A percentile compares a stretch with the other conserved stretches of the same genome.
Conservation (phyloP, 2,797 vertebrate genomes). For the Danio choprae region DNA sequence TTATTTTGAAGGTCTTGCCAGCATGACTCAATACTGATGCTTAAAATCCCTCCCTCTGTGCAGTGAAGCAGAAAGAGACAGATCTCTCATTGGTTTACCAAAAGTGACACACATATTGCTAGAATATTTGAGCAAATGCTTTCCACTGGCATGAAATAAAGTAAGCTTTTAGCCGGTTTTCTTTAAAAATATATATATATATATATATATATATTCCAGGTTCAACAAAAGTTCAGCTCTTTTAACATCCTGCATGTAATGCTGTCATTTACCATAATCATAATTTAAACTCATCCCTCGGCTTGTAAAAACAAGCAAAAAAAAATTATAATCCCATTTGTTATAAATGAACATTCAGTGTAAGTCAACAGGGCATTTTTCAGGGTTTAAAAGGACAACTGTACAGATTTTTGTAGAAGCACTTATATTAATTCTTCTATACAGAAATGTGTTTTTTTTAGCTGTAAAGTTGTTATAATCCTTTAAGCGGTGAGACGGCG, state of each 20-base stretch:
- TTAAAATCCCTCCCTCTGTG: background rate
- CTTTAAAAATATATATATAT: constrained; percentile 6
- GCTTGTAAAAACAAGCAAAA: background rate
- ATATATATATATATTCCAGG: background rate
- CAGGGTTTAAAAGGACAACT: background rate
- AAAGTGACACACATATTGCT: background rate
- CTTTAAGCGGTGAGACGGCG: constrained; percentile 3
- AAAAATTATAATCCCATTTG: background rate
- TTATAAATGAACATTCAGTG: background rate
- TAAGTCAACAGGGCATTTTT: constrained; percentile 4
- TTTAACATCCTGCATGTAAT: background rate
- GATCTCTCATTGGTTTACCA: background rate
- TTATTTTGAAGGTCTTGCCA: constrained; percentile 11
- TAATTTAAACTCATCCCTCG: background rate
- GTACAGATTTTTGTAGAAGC: background rate
- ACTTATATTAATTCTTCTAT: constrained; percentile 18
- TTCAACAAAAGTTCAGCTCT: background rate
- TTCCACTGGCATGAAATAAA: background rate
- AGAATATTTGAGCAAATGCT: constrained; percentile 12
- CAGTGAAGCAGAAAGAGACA: background rate
- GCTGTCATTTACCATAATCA: background rate
- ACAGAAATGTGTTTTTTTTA: background rate
- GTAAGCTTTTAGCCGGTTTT: background rate
- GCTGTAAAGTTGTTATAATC: constrained; percentile 30
- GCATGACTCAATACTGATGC: background rate